phyloP scores from a whole-genome alignment of 2,113 vertebrate genomes.

The Seriola aureovittata region DNA sequence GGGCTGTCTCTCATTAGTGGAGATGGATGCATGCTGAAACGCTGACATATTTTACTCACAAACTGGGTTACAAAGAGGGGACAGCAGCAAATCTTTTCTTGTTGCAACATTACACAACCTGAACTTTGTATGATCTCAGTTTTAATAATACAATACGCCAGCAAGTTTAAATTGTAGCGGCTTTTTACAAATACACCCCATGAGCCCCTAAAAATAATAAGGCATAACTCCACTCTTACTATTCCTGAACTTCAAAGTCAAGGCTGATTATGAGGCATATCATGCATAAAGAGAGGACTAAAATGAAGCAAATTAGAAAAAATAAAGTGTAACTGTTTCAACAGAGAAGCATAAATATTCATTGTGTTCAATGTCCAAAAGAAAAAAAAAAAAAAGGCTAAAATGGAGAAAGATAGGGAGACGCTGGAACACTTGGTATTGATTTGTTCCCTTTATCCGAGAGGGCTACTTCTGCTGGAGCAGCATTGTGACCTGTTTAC shows the following conservation, averaged over 20 bases:
- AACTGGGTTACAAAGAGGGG: constrained; percentile 59
- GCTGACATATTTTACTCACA: constrained; percentile 60
- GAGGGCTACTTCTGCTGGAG: constrained; percentile 53
- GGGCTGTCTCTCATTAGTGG: constrained; percentile 69
- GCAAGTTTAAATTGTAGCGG: constrained; percentile 21
- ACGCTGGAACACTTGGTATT: constrained; percentile 59
- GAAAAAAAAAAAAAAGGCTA: constrained; percentile 17
- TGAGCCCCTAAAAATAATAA: constrained; percentile 36
- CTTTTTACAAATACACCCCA: constrained; percentile 24
- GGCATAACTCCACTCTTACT: constrained; percentile 7
- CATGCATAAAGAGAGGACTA: constrained; percentile 45
- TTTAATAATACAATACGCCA: constrained; percentile 19
- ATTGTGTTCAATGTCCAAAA: constrained; percentile 19
- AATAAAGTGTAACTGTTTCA: constrained; percentile 38
- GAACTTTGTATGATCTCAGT: constrained; percentile 67
- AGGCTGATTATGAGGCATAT: constrained; percentile 54
- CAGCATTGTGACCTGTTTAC: constrained; percentile 64
- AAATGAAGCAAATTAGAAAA: constrained; percentile 41
- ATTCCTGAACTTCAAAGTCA: constrained; percentile 61
- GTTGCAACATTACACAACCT: constrained; percentile 41
- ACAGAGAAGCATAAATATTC: constrained; percentile 52
- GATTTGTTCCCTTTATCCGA: constrained; percentile 67
- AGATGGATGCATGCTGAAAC: constrained; percentile 61
- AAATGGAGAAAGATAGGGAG: constrained; percentile 37
- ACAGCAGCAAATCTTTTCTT: constrained; percentile 38